phyloP scores from a whole-genome alignment of 2,888 invertebrate species.

The Xanthia icteritia region DNA sequence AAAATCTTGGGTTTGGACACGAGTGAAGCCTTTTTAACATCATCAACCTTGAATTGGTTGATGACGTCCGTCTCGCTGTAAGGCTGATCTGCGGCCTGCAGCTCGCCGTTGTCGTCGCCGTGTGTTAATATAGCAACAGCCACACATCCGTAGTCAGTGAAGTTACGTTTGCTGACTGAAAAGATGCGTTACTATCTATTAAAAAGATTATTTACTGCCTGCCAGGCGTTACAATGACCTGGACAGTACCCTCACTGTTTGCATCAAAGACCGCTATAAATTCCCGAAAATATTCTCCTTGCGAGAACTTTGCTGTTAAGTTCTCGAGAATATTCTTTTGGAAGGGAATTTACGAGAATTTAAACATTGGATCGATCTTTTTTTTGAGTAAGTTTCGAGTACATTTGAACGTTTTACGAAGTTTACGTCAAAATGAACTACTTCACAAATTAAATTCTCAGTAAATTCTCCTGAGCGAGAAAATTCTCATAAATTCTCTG shows the following conservation, averaged over 20 bases:
- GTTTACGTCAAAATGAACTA: no score
- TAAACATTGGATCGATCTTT: no score
- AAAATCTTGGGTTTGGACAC: constrained; percentile 82
- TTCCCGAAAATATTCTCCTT: no score
- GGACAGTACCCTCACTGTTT: background rate
- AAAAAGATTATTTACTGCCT: background rate
- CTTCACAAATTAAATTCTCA: no score
- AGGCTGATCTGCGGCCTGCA: constrained; percentile 77
- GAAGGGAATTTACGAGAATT: no score
- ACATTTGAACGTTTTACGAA: no score
- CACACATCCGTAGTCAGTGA: constrained; percentile 82
- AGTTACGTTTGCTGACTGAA: constrained; percentile 73
- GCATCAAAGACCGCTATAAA: background rate
- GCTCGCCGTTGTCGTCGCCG: constrained; percentile 76
- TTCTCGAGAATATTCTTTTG: no score
- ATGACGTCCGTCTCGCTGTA: constrained; percentile 82
- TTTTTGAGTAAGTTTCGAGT: no score
- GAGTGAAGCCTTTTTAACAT: constrained; percentile 72
- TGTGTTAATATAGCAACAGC: constrained; percentile 82
- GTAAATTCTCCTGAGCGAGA: no score
- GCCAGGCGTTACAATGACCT: background rate
- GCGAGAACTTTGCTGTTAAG: no score
- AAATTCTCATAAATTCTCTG: no score
- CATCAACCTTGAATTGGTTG: constrained; percentile 74
- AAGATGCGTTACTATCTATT: background rate